These are phyloP conservation scores for Erpobdella octoculata DNA, from an alignment of 2,888 invertebrate genomes.

Conservation along the genomic window DNA sequence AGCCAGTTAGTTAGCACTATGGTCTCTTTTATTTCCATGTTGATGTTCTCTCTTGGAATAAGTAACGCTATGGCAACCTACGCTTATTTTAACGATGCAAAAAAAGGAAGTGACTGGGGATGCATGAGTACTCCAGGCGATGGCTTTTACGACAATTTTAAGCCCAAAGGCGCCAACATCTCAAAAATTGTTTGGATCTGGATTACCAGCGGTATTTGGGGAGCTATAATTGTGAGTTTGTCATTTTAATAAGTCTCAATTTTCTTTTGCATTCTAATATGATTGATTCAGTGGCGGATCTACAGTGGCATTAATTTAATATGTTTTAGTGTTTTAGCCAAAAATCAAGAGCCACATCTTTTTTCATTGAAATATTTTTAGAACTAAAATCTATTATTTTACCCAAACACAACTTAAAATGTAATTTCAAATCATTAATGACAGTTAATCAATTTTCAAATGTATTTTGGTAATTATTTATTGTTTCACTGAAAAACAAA, in stretches of 20 bases:
- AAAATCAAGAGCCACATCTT: too few relatives aligned
- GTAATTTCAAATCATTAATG: background rate
- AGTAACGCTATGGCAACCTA: slow-evolving; percentile 4
- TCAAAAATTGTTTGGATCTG: background rate
- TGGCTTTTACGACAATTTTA: background rate
- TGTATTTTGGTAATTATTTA: too few relatives aligned
- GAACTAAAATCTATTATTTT: background rate
- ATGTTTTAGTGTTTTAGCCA: background rate
- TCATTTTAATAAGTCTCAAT: background rate
- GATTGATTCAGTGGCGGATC: background rate
- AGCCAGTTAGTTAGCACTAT: slow-evolving; percentile 12
- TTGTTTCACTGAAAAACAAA: too few relatives aligned
- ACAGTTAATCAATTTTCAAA: too few relatives aligned
- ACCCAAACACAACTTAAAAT: background rate
- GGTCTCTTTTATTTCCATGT: background rate
- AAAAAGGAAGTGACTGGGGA: background rate
- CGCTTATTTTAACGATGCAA: slow-evolving; percentile 8
- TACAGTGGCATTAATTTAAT: background rate
- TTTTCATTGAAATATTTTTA: too few relatives aligned
- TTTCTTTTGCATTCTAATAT: background rate
- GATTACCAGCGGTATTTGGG: slow-evolving; percentile 6
- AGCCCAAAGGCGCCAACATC: background rate
- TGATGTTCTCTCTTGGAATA: background rate
- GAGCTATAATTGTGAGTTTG: slow-evolving; percentile 1
- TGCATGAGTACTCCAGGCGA: background rate